Conservation (phyloP, 2,797 vertebrate species). For the Notoglanidium macrostoma region DNA sequence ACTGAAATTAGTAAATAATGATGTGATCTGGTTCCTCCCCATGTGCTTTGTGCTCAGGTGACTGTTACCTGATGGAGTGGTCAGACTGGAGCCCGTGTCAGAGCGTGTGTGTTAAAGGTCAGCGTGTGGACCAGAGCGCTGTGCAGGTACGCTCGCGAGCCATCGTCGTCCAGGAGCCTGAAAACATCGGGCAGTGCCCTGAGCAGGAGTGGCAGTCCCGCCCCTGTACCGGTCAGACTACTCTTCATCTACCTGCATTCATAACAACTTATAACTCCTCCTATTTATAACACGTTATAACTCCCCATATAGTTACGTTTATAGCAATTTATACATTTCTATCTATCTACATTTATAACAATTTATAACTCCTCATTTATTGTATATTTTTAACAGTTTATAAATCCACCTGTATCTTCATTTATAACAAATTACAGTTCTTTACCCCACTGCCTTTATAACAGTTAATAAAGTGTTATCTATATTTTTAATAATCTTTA, state of each 20-base stretch:
- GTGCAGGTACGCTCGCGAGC: constrained; percentile 91
- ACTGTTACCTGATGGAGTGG: constrained; percentile 98
- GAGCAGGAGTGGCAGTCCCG: constrained; percentile 91
- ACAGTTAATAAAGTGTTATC: not conserved
- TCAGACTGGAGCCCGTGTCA: constrained; percentile 93
- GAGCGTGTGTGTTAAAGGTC: constrained; percentile 87
- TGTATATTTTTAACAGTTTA: not conserved
- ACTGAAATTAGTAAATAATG: not conserved
- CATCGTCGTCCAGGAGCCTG: constrained; percentile 90
- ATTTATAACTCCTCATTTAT: not conserved
- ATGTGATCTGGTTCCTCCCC: not conserved
- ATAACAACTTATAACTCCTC: not conserved
- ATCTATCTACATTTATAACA: not conserved
- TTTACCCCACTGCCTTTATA: not conserved
- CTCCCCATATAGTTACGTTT: not conserved
- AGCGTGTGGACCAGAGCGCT: constrained; percentile 86
- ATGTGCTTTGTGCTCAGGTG: constrained; percentile 75
- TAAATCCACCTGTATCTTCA: not conserved
- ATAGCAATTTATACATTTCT: not conserved
- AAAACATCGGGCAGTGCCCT: constrained; percentile 92
- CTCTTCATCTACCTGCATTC: not conserved
- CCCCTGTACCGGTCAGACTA: constrained; percentile 84
- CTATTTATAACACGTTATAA: not conserved
- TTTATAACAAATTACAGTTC: not conserved
- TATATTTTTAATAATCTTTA: no score